Conservation (phyloP, 2,113 vertebrate species). For the Rhinopomastus cyanomelas region DNA sequence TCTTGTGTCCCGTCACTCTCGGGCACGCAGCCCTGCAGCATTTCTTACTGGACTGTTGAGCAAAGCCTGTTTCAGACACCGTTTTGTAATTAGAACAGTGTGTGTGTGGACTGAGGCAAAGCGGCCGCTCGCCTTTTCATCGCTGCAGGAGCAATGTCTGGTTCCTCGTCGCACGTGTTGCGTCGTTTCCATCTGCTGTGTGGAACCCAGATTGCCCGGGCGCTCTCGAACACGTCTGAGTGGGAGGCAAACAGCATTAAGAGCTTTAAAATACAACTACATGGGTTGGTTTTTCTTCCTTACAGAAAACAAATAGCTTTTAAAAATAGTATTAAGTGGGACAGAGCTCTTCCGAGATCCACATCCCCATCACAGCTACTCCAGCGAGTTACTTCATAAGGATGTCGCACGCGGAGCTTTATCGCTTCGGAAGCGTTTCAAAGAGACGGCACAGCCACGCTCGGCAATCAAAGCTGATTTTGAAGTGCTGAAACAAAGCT, state of each 20-base stretch:
- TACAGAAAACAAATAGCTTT: neutral
- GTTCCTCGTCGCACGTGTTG: neutral
- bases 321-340: neutral
- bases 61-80: neutral
- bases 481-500: conserved; percentile 63
- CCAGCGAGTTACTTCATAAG: neutral
- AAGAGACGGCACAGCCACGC: neutral
- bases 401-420: neutral
- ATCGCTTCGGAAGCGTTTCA: conserved; percentile 29
- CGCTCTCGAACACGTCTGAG: neutral
- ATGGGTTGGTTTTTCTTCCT: neutral
- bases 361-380: neutral
- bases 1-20: too few relatives aligned
- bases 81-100: neutral
- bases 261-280: neutral
- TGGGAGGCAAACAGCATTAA: neutral
- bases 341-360: neutral
- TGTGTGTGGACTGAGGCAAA: neutral
- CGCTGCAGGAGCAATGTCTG: neutral
- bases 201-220: neutral
- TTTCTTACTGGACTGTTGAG: neutral
- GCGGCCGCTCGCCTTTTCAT: neutral
- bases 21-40: too few relatives aligned
- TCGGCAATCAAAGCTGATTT: conserved; percentile 50
- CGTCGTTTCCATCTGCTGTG: neutral